Percentiles rank a stretch among this genome's conserved stretches.
These are phyloP conservation scores for Microtus montanus DNA, from an alignment of 2,113 vertebrate species.

Conservation along the genomic window DNA sequence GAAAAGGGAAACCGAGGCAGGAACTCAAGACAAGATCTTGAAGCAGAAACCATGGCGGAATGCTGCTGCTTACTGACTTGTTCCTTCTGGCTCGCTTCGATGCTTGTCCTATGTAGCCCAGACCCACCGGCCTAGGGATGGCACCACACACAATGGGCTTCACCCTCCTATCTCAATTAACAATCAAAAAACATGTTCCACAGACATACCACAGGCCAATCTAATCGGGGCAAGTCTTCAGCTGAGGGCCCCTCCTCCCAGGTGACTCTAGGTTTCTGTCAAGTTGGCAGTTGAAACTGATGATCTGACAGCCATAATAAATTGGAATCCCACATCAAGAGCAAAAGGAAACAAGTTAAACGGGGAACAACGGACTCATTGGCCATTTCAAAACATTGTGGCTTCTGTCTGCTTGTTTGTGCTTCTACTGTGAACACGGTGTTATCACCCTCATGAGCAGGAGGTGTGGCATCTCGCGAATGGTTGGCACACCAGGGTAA, in stretches of 20 bases:
- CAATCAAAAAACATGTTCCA: background rate
- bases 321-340: background rate
- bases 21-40: background rate
- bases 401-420: background rate
- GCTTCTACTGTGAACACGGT: background rate
- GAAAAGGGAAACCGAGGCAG: background rate
- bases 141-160: background rate
- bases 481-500: background rate
- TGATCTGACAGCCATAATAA: background rate
- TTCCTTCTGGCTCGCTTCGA: background rate
- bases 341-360: background rate
- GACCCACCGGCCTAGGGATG: background rate
- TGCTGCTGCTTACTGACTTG: background rate
- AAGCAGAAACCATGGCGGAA: background rate
- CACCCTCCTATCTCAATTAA: background rate
- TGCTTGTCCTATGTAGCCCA: background rate
- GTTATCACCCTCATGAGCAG: background rate
- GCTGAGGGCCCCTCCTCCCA: background rate
- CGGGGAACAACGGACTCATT: background rate
- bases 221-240: background rate
- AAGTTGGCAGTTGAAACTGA: background rate
- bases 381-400: background rate
- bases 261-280: background rate
- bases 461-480: constrained; percentile 45
- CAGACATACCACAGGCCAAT: background rate